Evolutionary conservation across 1,140 invertebrate genomes (phyloP), one percentile per base, ranked within the genome.

Genomic region (Helicoverpa zea): DNA sequence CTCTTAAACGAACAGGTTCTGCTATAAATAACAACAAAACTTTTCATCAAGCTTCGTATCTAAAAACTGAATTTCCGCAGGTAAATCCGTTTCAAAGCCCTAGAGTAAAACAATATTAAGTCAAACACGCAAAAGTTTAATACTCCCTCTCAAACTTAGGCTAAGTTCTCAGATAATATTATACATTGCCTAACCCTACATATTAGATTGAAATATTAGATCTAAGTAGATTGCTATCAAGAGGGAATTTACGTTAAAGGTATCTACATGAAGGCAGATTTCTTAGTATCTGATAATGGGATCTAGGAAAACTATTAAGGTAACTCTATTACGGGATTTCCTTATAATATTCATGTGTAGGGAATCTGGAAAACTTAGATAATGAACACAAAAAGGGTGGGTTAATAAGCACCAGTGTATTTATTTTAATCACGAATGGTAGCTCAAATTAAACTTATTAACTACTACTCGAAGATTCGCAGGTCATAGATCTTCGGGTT

Each of bases 81-180:
- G 16, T 68, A 68, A 68, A 72, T 72, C 49, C 68, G 23, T 72
- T 52, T 14, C 16, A 5, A 30, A 52, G 13, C 49, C 68, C 49
- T 54, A 54, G 68, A 30, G 68, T 72, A 54, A n/a, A 72, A 72
- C 68, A 72, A 30, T 52, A 72, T 72, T 72, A 72, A 72, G 49
- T 51, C 18, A 72, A 54, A 18, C 68, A 52, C 29, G 68, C 66
- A 72, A 72, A 68, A 72, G 49, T 72, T 72, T 52, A 72, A 54
- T 72, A 30, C 49, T 72, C 68, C 54, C 23, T 52, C 68, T 72
- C 18, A 72, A 72, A 72, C 18, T 54, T 30, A 52, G 4, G 23
- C 23, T 3, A 30, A 72, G 12, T 72, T 72, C 10, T 49, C 12
- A 52, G 68, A 49, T 49, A 54, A n/a, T 72, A 54, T 52, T 10